Percentiles rank a stretch among this genome's conserved stretches.
These are phyloP conservation scores for Scrobipalpa costella DNA, from an alignment of 2,888 invertebrate genomes.

Conservation along the genomic window DNA sequence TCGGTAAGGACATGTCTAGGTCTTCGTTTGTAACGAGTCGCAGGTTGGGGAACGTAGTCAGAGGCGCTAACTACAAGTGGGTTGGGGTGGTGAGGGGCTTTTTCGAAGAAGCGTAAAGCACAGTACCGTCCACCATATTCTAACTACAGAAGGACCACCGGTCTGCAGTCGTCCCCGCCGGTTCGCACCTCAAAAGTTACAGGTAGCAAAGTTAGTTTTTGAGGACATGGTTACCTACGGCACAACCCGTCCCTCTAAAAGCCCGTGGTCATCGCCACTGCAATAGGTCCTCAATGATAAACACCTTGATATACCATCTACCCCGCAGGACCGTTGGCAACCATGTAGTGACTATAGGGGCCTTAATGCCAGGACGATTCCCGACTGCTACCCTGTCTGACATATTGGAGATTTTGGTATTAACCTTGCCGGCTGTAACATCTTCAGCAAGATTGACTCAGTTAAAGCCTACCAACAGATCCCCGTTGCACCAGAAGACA, in stretches of 20 bases:
- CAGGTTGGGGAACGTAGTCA: too few species aligned
- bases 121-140: constrained; percentile 32
- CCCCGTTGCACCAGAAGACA: constrained; percentile 44
- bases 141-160: constrained; percentile 34
- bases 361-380: constrained; percentile 42
- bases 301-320: too few species aligned
- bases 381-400: constrained; percentile 44
- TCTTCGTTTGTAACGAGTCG: too few species aligned
- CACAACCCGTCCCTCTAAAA: constrained; percentile 36
- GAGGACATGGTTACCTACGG: constrained; percentile 36
- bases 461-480: constrained; percentile 54
- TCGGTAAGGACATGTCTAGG: too few species aligned
- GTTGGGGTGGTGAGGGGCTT: too few species aligned
- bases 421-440: constrained; percentile 36
- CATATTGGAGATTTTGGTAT: constrained; percentile 48
- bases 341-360: constrained; percentile 41
- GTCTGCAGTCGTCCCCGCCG: constrained; percentile 36
- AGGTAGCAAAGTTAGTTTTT: constrained; percentile 37
- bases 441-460: constrained; percentile 49
- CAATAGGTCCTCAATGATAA: constrained; percentile 34
- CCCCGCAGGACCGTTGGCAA: constrained; percentile 41
- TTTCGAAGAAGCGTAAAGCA: too few species aligned
- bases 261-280: constrained; percentile 45
- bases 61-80: too few species aligned
- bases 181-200: constrained; percentile 37